These are phyloP conservation scores for Sebastes vulpes DNA, from an alignment of 2,797 vertebrate species.

Conservation along the genomic window DNA sequence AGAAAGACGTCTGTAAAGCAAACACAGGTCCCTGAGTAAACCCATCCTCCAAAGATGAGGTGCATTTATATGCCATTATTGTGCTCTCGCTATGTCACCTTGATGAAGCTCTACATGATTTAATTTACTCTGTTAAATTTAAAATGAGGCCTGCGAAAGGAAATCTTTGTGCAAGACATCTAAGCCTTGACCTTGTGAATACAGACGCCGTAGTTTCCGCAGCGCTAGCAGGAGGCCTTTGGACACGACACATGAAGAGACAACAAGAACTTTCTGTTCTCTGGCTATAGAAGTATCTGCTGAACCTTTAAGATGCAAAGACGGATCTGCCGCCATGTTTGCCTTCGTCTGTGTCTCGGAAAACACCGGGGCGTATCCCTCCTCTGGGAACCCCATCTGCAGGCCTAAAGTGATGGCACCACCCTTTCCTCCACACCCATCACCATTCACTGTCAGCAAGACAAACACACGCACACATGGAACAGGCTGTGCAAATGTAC, in stretches of 20 bases:
- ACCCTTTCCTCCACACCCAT: constrained; percentile 77
- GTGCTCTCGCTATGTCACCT: constrained; percentile 61
- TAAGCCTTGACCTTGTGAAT: constrained; percentile 69
- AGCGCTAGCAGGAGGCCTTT: constrained; percentile 65
- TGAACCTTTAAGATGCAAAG: constrained; percentile 61
- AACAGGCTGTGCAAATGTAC: constrained; percentile 59
- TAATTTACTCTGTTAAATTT: constrained; percentile 39
- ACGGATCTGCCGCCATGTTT: constrained; percentile 61
- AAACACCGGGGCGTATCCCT: constrained; percentile 82
- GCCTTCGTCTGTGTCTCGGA: constrained; percentile 59
- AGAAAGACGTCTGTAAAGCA: constrained; percentile 43
- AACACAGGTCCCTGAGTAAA: constrained; percentile 39
- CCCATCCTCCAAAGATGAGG: constrained; percentile 29
- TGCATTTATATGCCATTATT: constrained; percentile 64
- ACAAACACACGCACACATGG: constrained; percentile 30
- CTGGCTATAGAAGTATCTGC: constrained; percentile 33
- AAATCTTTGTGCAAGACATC: constrained; percentile 61
- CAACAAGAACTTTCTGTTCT: constrained; percentile 47
- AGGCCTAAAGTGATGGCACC: constrained; percentile 72
- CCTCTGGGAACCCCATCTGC: constrained; percentile 81
- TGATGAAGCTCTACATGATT: constrained; percentile 46
- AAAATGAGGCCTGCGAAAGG: constrained; percentile 25
- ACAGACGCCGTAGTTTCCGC: constrained; percentile 29
- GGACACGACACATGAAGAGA: constrained; percentile 54
- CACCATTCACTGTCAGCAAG: constrained; percentile 60